Evolutionary conservation across 2,888 invertebrate species (phyloP).

Genomic region (Glomeris marginata): DNA sequence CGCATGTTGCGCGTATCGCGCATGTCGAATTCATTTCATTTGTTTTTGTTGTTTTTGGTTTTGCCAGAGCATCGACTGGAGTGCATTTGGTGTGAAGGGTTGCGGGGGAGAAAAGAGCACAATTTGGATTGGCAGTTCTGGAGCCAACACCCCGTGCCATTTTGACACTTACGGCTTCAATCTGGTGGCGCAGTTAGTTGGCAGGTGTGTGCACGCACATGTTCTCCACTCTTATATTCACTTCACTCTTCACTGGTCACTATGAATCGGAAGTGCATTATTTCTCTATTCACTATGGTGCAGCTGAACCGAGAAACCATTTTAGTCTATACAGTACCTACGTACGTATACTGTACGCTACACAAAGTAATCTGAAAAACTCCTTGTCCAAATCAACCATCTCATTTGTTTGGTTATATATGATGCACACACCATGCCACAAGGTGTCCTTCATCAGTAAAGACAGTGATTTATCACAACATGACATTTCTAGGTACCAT

Average conservation of each 20-base stretch:
- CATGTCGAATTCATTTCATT: too few relatives aligned
- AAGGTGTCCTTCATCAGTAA: too few relatives aligned
- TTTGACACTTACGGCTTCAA: slow-evolving; percentile 90
- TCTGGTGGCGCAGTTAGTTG: slow-evolving; percentile 73
- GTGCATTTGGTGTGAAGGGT: slow-evolving; percentile 26
- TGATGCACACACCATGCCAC: too few relatives aligned
- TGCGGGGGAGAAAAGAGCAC: slow-evolving; percentile 29
- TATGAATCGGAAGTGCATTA: not conserved
- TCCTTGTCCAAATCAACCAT: slow-evolving; percentile 1
- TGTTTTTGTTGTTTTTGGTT: not conserved
- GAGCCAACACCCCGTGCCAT: slow-evolving; percentile 87
- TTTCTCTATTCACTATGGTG: slow-evolving; percentile 6
- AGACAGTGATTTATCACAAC: too few relatives aligned
- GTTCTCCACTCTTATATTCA: slow-evolving; percentile 1
- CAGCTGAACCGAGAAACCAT: not conserved
- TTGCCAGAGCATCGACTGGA: slow-evolving; percentile 27
- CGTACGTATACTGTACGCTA: too few relatives aligned
- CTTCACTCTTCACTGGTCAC: not conserved
- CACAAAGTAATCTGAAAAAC: not conserved
- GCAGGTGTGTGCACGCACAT: slow-evolving; percentile 42
- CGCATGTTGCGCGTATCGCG: too few relatives aligned
- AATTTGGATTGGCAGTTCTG: slow-evolving; percentile 35
- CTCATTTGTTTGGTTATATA: slow-evolving; percentile 12
- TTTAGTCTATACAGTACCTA: too few relatives aligned
- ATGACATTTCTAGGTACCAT: too few relatives aligned